Evolutionary conservation across 2,888 invertebrate species (phyloP), one percentile per base, ranked within the genome.

Genomic region (Clostera curtula): DNA sequence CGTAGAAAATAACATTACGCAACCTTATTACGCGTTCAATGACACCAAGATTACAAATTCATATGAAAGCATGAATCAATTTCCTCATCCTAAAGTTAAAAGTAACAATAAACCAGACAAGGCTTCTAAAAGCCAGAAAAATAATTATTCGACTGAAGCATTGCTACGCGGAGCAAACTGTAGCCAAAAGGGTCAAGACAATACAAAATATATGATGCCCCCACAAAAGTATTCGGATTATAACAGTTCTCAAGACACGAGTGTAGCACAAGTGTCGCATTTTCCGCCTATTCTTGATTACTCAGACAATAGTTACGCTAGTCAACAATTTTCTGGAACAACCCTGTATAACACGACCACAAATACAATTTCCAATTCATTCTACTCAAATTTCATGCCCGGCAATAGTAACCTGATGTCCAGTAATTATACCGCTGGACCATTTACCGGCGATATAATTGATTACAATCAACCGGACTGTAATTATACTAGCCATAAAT

Each of bases 391-490:
- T 39, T 77, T 83, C 42, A 82, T 83, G 68, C 72, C 80, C 3
- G 69, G 69, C 27, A 65, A 68, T 37, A 63, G 67, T 25, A 82
- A 80, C 41, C 48, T 82, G 36, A 80, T 83, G 76, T 36, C 76
- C 1, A 53, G 69, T 29, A 82, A 77, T 51, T 83, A 80, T 36
- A 38, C 72, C 5, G 61, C 66, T 30, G 76, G 67, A 5, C 71
- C 75, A 5, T 83, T 79, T 36, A 49, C 77, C 27, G 64, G 74
- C 2, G 83, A 83, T 25, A 80, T 69, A 35, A 69, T 79, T 16
- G 83, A 83, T 57, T 82, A 82, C 46, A 80, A 70, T 45, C 83
- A 82, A 43, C 35, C 70, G 9, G 83, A 83, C 48, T 83, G 83
- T 41, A 82, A 73, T 48, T 82, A 73, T 25, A 48, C 66, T 0